Percentiles rank a stretch among this genome's conserved stretches.
Conservation (phyloP, 2,888 invertebrate species). For the Amphipyra tragopoginis region DNA sequence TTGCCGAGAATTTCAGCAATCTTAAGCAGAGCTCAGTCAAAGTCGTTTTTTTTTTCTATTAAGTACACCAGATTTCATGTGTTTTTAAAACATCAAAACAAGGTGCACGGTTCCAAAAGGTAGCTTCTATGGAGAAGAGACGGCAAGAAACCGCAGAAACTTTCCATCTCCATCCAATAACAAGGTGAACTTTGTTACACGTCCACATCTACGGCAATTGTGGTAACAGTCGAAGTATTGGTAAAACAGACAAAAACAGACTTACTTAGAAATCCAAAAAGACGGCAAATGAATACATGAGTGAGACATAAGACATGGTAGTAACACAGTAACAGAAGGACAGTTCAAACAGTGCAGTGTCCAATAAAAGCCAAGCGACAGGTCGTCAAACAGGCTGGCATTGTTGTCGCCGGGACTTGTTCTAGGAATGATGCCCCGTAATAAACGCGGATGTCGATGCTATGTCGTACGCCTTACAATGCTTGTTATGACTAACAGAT, state of each 20-base stretch:
- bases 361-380: constrained; percentile 48
- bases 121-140: too few species aligned
- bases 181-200: too few species aligned
- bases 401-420: constrained; percentile 55
- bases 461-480: constrained; percentile 46
- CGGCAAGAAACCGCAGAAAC: too few species aligned
- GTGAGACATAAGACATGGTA: constrained; percentile 40
- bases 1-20: too few species aligned
- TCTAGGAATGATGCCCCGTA: constrained; percentile 57
- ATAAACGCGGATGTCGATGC: constrained; percentile 62
- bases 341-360: constrained; percentile 43
- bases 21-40: too few species aligned
- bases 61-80: too few species aligned
- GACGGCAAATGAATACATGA: constrained; percentile 32
- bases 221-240: too few species aligned
- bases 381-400: constrained; percentile 56
- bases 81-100: too few species aligned
- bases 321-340: constrained; percentile 42
- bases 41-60: too few species aligned
- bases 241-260: not conserved
- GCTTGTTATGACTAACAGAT: constrained; percentile 42
- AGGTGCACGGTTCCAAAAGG: too few species aligned
- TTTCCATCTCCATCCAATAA: too few species aligned
- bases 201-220: too few species aligned
- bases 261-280: constrained; percentile 39